These are phyloP conservation scores for Gobio occitaniae DNA, from an alignment of 2,797 vertebrate species.

Conservation along the genomic window DNA sequence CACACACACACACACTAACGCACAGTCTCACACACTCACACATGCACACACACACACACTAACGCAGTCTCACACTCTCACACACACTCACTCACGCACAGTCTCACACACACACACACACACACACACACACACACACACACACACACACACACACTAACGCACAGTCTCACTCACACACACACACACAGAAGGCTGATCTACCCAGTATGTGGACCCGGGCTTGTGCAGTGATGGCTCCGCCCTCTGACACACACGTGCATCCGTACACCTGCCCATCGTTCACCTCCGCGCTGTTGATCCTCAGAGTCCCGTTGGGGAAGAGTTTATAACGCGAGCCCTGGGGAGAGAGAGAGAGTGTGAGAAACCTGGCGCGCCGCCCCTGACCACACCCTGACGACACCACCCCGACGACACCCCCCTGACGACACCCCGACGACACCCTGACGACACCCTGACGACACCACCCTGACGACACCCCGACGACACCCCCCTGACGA, in stretches of 20 bases:
- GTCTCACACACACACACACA: no score
- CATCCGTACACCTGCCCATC: conserved; percentile 90
- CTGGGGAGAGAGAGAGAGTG: conserved; percentile 64
- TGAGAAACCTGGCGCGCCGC: not conserved
- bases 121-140: not conserved
- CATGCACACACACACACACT: no score
- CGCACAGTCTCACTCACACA: no score
- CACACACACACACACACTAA: not conserved
- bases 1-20: no score
- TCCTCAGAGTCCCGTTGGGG: conserved; percentile 89
- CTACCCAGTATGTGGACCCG: conserved; percentile 89
- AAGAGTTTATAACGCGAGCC: conserved; percentile 89
- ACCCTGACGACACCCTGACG: no score
- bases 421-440: no score
- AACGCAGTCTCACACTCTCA: no score
- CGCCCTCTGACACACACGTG: conserved; percentile 83
- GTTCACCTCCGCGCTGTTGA: conserved; percentile 95
- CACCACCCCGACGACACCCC: no score
- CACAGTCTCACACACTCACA: no score
- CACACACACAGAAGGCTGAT: not conserved
- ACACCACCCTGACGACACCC: no score
- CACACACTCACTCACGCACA: no score
- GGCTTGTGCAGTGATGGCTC: conserved; percentile 84
- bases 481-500: no score
- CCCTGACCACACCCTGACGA: not conserved